Evolutionary conservation across 35 echinoderm and acorn worm genomes (phyloP), one percentile per base, ranked within the genome.

Genomic region (Chiridota heheva): DNA sequence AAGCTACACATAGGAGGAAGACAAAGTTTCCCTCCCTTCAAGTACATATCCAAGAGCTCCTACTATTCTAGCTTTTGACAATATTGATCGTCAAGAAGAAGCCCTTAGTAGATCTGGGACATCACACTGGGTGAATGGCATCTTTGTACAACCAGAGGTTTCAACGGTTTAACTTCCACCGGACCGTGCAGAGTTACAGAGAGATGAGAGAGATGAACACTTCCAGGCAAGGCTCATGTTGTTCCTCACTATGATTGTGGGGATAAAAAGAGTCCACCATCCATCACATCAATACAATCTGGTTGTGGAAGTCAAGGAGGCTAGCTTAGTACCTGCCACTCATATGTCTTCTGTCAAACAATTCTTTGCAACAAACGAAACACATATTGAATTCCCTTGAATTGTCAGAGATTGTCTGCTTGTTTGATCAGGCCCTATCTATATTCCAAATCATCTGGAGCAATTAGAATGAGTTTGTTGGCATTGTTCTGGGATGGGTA

Each of bases 381-480:
- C 1, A 24, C 0, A 85, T 85, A 33, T 26, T 39, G 59, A 6
- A 4, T 4, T 45, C 58, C 2, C 53, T 85, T n/a, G 12, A 74
- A 22, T 27, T 84, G 16, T 0, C 16, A 17, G 58, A 60, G 5
- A 73, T 73, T 40, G 69, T 45, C 1, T 28, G 34, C 28, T 51
- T 73, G 13, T 85, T 85, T 45, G 68, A 85, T 30, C 82, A 85
- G 49, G 82, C 82, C 30, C 24, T 84, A 8, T 84, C 36, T 56
- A 67, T 67, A 33, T 26, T 36, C 22, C 64, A 72, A 58, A 72
- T 84, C 5, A 28, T 3, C 0, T 84, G 81, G 81, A 84, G 57
- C 25, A 36, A 70, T 34, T 13, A 4, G 2, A 36, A 84, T 2
- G 32, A 16, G 45, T 84, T 58, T 34, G 27, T 17, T 2, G n/a